Base-by-base conservation (phyloP, 2,888 invertebrate species). In the Boloria selene region DNA sequence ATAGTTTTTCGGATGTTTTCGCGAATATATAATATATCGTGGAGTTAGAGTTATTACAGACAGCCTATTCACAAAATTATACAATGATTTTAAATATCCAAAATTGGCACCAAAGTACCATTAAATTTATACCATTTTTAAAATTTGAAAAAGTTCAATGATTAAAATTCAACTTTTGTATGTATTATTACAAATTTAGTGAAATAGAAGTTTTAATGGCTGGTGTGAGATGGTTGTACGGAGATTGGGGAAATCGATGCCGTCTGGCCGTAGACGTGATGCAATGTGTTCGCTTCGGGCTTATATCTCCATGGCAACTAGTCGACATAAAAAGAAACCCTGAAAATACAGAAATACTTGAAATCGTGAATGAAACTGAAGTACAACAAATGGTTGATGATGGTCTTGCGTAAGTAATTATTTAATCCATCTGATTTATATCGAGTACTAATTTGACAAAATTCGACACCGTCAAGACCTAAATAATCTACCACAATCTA, bases 201-300 rank as follows among this genome's bases (percentile, higher is more conserved):
- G 96, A 96, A 85, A 94, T 95, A 90, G 95, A 96, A 84, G 94
- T 96, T 0, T 93, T 96, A 51, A 96, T 97, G 95, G 94, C 96
- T 0, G 96, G 95, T 0, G 95, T 96, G 0, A 93, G 96, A 18
- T 97, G 97, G 97, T 80, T 97, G 22, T 94, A 95, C 80, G 93
- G 94, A 56, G 93, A 96, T 75, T 96, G 96, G 96, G 78, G 93
- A 0, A 85, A 91, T 2, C 93, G 97, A 0, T 91, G 93, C 18
- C 82, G 87, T 18, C 78, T 92, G 69, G 88, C 95, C 22, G 84
- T 94, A 0, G 93, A 95, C 7, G 90, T 97, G 0, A 90, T 96
- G 85, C 90, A 93, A 1, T 96, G 96, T 79, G 94, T 97, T 0
- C 93, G 97, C 38, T 97, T 97, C 78, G 96, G 96, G 0, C 93